Base-by-base conservation (phyloP, 2,888 invertebrate genomes). In the Drosophila pseudotalamancana region DNA sequence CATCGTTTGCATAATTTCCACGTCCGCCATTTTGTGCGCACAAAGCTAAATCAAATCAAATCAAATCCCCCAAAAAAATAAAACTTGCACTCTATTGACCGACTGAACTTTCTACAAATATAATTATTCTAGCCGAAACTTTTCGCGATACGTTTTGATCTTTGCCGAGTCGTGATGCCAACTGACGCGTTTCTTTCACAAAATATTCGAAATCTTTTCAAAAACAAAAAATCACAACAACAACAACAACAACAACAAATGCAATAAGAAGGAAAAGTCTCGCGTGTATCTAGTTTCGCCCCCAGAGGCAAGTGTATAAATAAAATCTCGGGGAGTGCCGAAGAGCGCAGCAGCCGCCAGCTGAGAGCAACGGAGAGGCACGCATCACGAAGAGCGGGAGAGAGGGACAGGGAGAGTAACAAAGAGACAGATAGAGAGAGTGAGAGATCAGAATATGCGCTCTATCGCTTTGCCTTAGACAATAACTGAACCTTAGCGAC, bases 1-100 rank as follows among this genome's bases (percentile, higher is more conserved):
- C 92, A 94, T 95, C 92, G 96, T 95, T 93, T 96, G 95, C 93
- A 96, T 95, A 80, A 96, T 94, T 92, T 97, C 97, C 90, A 97
- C 97, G 94, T 97, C 97, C 92, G 96, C 97, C 97, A 97, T 97
- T 92, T 91, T 90, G 57, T 34, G 43, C 12, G 25, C 55, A 18
- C 23, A 43, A 42, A 42, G 19, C n/a, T 23, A 4, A 25, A 43
- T n/a, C 8, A 18, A 29, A 8, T 27, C 29, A 43, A 18, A 27
- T n/a, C 27, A 40, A 45, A 14, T 14, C 14, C 14, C 40, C 40
- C 40, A 18, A 29, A 6, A 21, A 12, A 31, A 23, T 21, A 29
- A 16, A 35, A 66, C 55, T 66, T 73, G 83, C 85, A 83, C 88
- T 80, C 88, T 51, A 79, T 65, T 89, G 89, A 89, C 89, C 89